A percentile compares a stretch with the other conserved stretches of the same genome.
Evolutionary conservation across 2,113 vertebrate species (phyloP).

Genomic region (Rhinolophus sinicus): DNA sequence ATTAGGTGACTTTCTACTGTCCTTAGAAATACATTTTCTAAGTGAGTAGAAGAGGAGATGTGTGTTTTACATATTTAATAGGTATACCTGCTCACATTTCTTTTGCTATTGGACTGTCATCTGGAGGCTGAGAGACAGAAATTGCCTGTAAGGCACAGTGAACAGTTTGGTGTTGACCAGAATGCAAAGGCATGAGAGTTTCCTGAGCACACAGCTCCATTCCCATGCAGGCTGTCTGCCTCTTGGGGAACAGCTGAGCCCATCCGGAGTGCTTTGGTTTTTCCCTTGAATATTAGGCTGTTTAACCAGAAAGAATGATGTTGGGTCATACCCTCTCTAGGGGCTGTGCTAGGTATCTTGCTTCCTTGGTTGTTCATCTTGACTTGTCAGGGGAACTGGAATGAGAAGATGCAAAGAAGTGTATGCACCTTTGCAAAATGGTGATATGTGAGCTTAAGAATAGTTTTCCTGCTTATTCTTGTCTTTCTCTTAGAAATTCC

Average conservation of each 20-base stretch:
- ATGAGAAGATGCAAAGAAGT: not conserved
- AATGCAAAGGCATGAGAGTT: conserved; percentile 58
- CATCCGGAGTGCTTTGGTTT: not conserved
- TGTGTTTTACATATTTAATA: conserved; percentile 78
- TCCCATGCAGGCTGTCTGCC: not conserved
- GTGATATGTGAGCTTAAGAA: not conserved
- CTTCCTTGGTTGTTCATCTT: not conserved
- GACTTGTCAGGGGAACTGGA: not conserved
- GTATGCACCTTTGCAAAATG: not conserved
- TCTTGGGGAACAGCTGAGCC: not conserved
- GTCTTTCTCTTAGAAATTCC: not conserved
- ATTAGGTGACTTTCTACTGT: conserved; percentile 54
- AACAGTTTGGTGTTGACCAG: conserved; percentile 47
- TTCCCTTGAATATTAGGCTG: not conserved
- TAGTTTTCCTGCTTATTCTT: not conserved
- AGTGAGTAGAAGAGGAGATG: conserved; percentile 25
- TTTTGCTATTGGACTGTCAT: conserved; percentile 50
- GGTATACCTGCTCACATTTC: conserved; percentile 70
- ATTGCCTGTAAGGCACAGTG: conserved; percentile 69
- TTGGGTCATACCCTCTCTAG: not conserved
- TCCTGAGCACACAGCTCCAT: not conserved
- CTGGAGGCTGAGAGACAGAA: conserved; percentile 67
- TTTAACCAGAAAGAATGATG: not conserved
- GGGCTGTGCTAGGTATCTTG: not conserved
- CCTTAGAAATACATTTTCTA: conserved; percentile 54